Conservation (phyloP, 92 coral and sea anemone genomes). For the Blastomussa wellsi region DNA sequence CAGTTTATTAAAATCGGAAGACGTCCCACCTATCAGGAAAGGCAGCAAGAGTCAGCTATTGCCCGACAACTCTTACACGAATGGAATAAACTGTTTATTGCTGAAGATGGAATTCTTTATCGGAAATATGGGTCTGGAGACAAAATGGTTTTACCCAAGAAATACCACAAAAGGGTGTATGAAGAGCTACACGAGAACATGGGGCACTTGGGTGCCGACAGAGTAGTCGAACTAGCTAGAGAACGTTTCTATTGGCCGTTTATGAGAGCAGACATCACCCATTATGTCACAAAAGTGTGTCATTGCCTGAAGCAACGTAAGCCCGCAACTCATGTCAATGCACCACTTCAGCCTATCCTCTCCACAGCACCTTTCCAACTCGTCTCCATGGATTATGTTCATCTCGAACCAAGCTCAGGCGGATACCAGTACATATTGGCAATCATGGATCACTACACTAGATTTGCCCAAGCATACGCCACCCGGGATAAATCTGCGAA, state of each 20-base stretch:
- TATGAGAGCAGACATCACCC: no score
- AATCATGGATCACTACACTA: conserved; percentile 53
- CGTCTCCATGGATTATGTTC: conserved; percentile 49
- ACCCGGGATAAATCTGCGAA: conserved; percentile 49
- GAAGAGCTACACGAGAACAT: conserved; percentile 29
- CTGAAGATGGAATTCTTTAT: conserved; percentile 15
- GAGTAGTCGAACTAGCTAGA: conserved; percentile 17
- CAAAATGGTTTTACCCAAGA: conserved; percentile 8
- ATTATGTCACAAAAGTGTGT: conserved; percentile 36
- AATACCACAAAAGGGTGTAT: no score
- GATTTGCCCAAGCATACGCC: no score
- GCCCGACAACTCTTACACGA: no score
- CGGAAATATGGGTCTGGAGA: not conserved
- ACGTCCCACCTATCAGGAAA: conserved; percentile 21
- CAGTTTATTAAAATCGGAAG: conserved; percentile 5
- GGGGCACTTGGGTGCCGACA: conserved; percentile 22
- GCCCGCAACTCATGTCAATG: conserved; percentile 27
- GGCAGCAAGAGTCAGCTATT: not conserved
- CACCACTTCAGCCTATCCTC: conserved; percentile 37
- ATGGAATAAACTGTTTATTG: conserved; percentile 18
- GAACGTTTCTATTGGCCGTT: no score
- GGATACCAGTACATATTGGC: conserved; percentile 50
- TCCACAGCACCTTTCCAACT: conserved; percentile 59
- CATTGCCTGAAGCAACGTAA: conserved; percentile 46
- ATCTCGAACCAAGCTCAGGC: conserved; percentile 42